Percentiles rank a stretch among this genome's conserved stretches.
These are phyloP conservation scores for Scylla paramamosain DNA, from an alignment of 1,140 invertebrate genomes.

Conservation along the genomic window DNA sequence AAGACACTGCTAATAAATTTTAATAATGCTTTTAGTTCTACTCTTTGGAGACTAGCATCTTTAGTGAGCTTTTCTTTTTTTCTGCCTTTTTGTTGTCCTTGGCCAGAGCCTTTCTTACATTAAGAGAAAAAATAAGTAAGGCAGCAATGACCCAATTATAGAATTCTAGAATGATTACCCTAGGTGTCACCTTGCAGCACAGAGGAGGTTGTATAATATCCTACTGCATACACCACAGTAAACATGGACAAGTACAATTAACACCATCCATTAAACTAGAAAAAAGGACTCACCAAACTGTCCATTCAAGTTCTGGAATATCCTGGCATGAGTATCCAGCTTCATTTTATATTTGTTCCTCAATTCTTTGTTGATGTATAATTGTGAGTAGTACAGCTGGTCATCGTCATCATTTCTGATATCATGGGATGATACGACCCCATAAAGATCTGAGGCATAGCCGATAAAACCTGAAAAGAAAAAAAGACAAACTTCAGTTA, in stretches of 20 bases:
- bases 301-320: slow-evolving; percentile 98
- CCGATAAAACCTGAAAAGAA: slow-evolving; percentile 88
- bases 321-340: slow-evolving; percentile 93
- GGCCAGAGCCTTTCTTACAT: too few species aligned
- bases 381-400: slow-evolving; percentile 95
- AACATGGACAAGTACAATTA: neutral
- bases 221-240: too few species aligned
- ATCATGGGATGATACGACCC: slow-evolving; percentile 79
- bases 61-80: too few species aligned
- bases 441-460: slow-evolving; percentile 75
- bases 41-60: too few species aligned
- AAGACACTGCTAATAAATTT: too few species aligned
- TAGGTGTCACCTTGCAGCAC: too few species aligned
- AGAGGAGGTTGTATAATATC: too few species aligned
- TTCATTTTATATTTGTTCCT: slow-evolving; percentile 89
- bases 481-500: slow-evolving; percentile 83
- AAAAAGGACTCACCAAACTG: slow-evolving; percentile 86
- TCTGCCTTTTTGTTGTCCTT: too few species aligned
- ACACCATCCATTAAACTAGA: neutral
- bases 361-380: slow-evolving; percentile 88
- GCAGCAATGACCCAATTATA: too few species aligned
- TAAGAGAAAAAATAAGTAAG: too few species aligned
- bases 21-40: too few species aligned
- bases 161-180: too few species aligned
- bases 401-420: slow-evolving; percentile 93